Conservation (phyloP, 2,797 vertebrate species). For the Halcyon chelicuti region DNA sequence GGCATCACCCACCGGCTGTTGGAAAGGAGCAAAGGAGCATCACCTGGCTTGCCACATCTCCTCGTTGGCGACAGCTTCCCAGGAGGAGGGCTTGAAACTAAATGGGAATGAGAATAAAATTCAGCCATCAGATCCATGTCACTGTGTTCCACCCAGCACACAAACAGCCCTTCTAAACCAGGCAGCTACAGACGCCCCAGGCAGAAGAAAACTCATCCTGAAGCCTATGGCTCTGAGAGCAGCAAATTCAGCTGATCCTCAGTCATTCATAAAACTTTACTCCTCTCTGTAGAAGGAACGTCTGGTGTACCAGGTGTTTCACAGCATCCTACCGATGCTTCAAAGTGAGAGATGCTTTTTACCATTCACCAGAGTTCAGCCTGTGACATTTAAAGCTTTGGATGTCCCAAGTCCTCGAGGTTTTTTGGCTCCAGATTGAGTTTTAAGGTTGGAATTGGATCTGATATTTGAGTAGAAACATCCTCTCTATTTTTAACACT, state of each 20-base stretch:
- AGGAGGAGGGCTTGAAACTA: conserved; percentile 92
- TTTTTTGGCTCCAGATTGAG: not conserved
- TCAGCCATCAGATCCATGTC: not conserved
- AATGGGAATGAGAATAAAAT: not conserved
- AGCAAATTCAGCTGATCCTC: not conserved
- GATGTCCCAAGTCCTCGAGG: not conserved
- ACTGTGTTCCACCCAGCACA: not conserved
- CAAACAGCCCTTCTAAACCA: not conserved
- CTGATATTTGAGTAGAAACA: not conserved
- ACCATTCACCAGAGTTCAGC: not conserved
- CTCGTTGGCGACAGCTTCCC: conserved; percentile 96
- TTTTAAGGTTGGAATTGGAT: not conserved
- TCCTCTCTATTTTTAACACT: not conserved
- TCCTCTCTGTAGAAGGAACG: not conserved
- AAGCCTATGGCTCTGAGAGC: not conserved
- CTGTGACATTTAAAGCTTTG: not conserved
- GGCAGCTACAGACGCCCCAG: not conserved
- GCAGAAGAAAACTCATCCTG: not conserved
- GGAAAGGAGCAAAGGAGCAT: conserved; percentile 67
- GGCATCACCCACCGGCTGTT: conserved; percentile 76
- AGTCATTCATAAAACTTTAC: not conserved
- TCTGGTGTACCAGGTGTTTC: not conserved
- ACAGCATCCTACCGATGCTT: not conserved
- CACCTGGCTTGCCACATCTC: conserved; percentile 99
- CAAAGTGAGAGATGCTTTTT: not conserved